Evolutionary conservation across 2,888 invertebrate genomes (phyloP).

Genomic region (Diarsia dahlii): DNA sequence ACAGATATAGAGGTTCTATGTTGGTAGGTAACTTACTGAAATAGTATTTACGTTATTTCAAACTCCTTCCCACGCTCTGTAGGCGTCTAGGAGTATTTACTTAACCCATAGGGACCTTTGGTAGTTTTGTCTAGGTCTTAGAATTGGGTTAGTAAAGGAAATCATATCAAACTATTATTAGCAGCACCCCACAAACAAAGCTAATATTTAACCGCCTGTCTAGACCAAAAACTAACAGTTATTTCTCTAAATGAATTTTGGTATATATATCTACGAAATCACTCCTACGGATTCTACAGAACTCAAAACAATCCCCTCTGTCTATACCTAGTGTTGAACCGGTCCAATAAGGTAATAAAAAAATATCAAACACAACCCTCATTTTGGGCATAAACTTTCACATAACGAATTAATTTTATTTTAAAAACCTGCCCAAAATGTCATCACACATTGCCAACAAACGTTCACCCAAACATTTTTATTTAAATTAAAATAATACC

Average conservation of each 20-base stretch:
- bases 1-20: background rate
- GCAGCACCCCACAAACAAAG: background rate
- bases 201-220: conserved; percentile 26
- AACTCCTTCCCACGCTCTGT: background rate
- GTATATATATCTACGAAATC: background rate
- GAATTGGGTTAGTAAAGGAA: background rate
- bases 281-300: background rate
- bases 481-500: conserved; percentile 46
- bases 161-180: conserved; percentile 11
- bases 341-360: background rate
- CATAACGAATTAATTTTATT: conserved; percentile 1
- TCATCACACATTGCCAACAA: background rate
- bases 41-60: conserved; percentile 2
- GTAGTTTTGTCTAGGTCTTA: background rate
- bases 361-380: background rate
- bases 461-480: conserved; percentile 37
- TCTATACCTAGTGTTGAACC: background rate
- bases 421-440: conserved; percentile 20
- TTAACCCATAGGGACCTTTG: background rate
- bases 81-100: conserved; percentile 1
- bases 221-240: background rate
- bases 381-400: background rate
- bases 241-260: background rate
- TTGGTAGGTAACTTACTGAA: background rate
- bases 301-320: background rate